Percentiles rank a stretch among this genome's conserved stretches.
These are phyloP conservation scores for Drosophila ogumai DNA, from an alignment of 1,140 invertebrate genomes.

Conservation along the genomic window DNA sequence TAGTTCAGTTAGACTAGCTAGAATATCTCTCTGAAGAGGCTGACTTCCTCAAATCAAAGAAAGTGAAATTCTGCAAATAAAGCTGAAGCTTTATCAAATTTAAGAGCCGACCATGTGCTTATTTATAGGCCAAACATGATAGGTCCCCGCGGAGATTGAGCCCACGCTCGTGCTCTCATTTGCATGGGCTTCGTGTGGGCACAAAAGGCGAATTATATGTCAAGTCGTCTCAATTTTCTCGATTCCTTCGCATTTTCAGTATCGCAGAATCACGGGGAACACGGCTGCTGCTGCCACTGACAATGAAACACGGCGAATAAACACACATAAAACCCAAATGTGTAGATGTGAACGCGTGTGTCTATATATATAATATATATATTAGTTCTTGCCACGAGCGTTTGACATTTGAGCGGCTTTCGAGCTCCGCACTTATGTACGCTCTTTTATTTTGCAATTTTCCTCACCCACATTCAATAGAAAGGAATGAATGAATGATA, in stretches of 20 bases:
- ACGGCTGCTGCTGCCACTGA: constrained; percentile 23
- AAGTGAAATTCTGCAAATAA: constrained; percentile 35
- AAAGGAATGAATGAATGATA: constrained; percentile 6
- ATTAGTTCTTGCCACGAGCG: constrained; percentile 35
- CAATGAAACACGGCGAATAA: constrained; percentile 50
- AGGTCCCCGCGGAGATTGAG: constrained; percentile 29
- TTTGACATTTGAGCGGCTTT: constrained; percentile 70
- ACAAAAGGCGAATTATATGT: constrained; percentile 80
- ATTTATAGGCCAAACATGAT: constrained; percentile 58
- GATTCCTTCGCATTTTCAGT: constrained; percentile 66
- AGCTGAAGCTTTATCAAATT: constrained; percentile 43
- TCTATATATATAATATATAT: not conserved
- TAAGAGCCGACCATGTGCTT: constrained; percentile 24
- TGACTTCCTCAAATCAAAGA: constrained; percentile 18
- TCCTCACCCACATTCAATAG: constrained; percentile 51
- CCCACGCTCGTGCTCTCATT: constrained; percentile 26
- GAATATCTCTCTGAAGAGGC: not conserved
- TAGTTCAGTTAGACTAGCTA: constrained; percentile 13
- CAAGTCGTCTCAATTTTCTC: constrained; percentile 66
- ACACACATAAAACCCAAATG: constrained; percentile 22
- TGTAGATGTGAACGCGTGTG: constrained; percentile 20
- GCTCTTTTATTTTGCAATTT: constrained; percentile 74
- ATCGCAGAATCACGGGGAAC: constrained; percentile 19
- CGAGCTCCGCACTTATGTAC: constrained; percentile 56
- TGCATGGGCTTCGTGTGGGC: constrained; percentile 21